Evolutionary conservation across 1,140 invertebrate species (phyloP), one percentile per base, ranked within the genome.

Genomic region (Lasioglossum albipes): DNA sequence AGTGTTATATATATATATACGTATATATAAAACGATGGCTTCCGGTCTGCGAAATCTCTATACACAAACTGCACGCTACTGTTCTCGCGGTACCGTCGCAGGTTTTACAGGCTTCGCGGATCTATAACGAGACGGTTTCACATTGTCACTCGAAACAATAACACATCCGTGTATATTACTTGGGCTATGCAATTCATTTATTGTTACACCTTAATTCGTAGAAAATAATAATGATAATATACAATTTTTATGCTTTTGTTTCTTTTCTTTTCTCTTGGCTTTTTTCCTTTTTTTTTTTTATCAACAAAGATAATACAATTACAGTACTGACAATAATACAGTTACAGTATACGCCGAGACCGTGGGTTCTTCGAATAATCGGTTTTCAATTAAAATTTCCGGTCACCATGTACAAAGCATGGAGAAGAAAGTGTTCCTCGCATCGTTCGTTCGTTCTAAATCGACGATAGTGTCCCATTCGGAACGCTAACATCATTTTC

Each of bases 141-240:
- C 16, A 57, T 20, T 57, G 7, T 57, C 12, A 49, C 13, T 57
- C 52, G 52, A 57, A 57, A 57, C 52, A 59, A 59, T 59, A 59
- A 68, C 22, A n/a, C 36, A 27, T 71, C 27, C 42, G 49, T 31
- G 45, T 27, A 27, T 65, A 45, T 68, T 61, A 61, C 36, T 68
- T 71, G 18, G 65, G 42, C 84, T 80, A 86, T 86, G 83, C 66
- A 67, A 85, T 86, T 89, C 84, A 84, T 91, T 91, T 91, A 90
- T 91, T 90, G 79, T 84, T 80, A 87, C 90, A 87, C 73, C 83
- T 87, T 90, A 91, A 86, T 86, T 89, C 85, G 87, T 91, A 89
- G 83, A 91, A 91, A 91, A 91, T 88, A 89, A 90, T 88, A 89
- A 89, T 91, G 82, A 86, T 81, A 87, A 87, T 89, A 85, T 89